Conservation (phyloP, 1,140 invertebrate species). For the Metaphire vulgaris region DNA sequence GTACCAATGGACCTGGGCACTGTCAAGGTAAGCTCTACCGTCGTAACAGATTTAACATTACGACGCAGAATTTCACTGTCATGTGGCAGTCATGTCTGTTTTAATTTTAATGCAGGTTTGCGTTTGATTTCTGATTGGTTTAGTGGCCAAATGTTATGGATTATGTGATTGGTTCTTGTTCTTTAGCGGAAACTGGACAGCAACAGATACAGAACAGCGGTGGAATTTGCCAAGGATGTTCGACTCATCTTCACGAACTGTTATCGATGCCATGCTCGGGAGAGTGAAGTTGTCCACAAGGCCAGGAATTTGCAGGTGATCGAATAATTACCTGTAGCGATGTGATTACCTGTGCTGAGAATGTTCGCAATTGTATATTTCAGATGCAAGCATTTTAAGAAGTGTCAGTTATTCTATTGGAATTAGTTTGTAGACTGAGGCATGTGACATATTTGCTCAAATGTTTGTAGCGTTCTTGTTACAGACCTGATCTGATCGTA, state of each 20-base stretch:
- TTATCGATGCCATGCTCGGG: conserved; percentile 95
- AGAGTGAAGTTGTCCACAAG: conserved; percentile 96
- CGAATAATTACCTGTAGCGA: too few species aligned
- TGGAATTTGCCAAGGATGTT: conserved; percentile 90
- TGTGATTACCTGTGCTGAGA: too few species aligned
- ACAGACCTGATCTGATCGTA: too few species aligned
- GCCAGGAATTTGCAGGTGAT: conserved; percentile 76
- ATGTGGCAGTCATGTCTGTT: too few species aligned
- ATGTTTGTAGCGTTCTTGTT: too few species aligned
- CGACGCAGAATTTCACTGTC: too few species aligned
- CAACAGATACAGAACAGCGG: conserved; percentile 79
- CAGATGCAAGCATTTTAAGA: too few species aligned
- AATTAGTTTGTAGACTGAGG: too few species aligned
- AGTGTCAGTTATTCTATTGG: too few species aligned
- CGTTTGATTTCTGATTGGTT: not conserved
- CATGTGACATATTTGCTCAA: too few species aligned
- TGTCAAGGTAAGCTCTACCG: conserved; percentile 58
- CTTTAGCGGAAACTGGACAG: conserved; percentile 82
- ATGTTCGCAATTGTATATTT: too few species aligned
- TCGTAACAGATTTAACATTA: not conserved
- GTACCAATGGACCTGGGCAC: conserved; percentile 97
- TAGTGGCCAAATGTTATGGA: not conserved
- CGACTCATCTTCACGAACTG: conserved; percentile 98
- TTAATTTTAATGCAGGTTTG: too few species aligned
- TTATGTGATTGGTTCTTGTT: conserved; percentile 27